phyloP scores from a whole-genome alignment of 2,888 invertebrate genomes.

The Cataglyphis livida region DNA sequence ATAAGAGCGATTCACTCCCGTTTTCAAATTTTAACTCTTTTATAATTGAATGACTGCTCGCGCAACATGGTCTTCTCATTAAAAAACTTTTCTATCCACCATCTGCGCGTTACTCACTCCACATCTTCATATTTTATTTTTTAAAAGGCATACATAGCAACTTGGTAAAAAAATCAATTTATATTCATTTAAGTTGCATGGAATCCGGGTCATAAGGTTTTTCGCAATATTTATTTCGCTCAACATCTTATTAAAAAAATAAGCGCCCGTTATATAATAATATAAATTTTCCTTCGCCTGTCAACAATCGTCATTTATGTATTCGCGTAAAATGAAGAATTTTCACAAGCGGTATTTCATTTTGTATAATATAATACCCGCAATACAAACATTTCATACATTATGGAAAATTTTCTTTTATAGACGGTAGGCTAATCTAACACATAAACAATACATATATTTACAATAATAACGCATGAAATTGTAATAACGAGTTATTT shows the following conservation, averaged over 20 bases:
- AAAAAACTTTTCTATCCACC: constrained; percentile 70
- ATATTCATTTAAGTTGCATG: constrained; percentile 64
- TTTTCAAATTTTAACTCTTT: constrained; percentile 69
- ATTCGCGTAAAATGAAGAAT: constrained; percentile 11
- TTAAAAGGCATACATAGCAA: constrained; percentile 57
- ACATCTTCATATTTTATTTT: constrained; percentile 73
- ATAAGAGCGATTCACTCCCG: constrained; percentile 24
- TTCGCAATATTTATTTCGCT: constrained; percentile 21
- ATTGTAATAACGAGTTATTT: constrained; percentile 24
- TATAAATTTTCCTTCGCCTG: constrained; percentile 7
- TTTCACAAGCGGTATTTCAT: background rate
- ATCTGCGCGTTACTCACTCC: constrained; percentile 67
- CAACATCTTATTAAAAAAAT: constrained; percentile 9
- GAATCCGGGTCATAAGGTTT: constrained; percentile 34
- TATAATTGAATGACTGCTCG: constrained; percentile 68
- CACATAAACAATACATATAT: background rate
- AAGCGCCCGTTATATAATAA: constrained; percentile 1
- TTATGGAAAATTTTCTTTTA: constrained; percentile 26
- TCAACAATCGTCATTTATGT: background rate
- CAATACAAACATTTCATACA: background rate
- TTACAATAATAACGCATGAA: constrained; percentile 34
- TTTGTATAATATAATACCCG: background rate
- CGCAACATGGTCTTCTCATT: constrained; percentile 67
- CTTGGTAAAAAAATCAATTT: constrained; percentile 60
- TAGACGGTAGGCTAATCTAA: constrained; percentile 9